These are phyloP conservation scores for Holacanthus passer DNA, from an alignment of 2,113 vertebrate species.

Conservation along the genomic window DNA sequence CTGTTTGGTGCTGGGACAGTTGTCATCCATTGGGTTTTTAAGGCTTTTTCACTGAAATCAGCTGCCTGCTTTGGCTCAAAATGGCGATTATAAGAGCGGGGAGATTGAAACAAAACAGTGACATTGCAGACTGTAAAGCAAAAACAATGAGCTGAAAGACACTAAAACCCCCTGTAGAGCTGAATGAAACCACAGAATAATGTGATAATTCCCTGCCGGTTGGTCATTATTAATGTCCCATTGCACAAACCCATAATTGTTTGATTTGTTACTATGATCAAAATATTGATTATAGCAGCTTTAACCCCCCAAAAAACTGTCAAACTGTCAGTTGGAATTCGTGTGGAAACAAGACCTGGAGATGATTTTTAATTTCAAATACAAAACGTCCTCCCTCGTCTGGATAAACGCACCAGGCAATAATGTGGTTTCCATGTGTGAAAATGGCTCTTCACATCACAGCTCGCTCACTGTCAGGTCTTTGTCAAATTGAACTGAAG, in stretches of 20 bases:
- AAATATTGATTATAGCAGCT: neutral
- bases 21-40: neutral
- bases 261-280: neutral
- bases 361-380: constrained; percentile 4
- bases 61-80: neutral
- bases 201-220: neutral
- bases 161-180: neutral
- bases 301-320: neutral
- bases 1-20: neutral
- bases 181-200: neutral
- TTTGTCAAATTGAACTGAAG: constrained; percentile 31
- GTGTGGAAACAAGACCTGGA: neutral
- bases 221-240: rapidly evolving
- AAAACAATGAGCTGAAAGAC: neutral
- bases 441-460: constrained; percentile 16
- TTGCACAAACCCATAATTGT: neutral
- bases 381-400: neutral
- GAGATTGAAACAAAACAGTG: neutral
- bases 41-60: neutral
- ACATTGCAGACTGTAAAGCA: neutral
- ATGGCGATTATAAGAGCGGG: neutral
- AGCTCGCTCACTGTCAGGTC: constrained; percentile 1
- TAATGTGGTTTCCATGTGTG: constrained; percentile 1
- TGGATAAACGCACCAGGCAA: constrained; percentile 13
- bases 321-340: neutral